Conservation (phyloP, 2,888 invertebrate species). For the Lycocerus yunnanus region DNA sequence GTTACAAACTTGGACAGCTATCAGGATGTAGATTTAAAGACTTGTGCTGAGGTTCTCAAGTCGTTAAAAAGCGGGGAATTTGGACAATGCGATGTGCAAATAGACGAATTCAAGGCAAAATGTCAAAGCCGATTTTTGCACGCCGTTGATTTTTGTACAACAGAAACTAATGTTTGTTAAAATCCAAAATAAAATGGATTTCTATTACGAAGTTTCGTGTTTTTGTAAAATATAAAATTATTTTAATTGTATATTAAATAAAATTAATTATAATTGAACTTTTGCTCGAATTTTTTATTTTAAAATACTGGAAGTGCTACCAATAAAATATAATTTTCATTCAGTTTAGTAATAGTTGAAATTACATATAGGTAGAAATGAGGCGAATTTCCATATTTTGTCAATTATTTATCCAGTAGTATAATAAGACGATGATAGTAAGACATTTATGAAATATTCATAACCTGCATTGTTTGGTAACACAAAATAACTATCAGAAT, state of each 20-base stretch:
- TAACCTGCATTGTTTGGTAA: neutral
- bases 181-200: slow-evolving; percentile 14
- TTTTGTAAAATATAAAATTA: slow-evolving; percentile 8
- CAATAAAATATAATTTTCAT: too few relatives aligned
- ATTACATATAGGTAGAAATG: too few relatives aligned
- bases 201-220: slow-evolving; percentile 14
- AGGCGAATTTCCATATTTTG: too few relatives aligned
- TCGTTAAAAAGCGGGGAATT: slow-evolving; percentile 80
- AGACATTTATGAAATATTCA: neutral
- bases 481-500: neutral
- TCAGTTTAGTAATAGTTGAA: too few relatives aligned
- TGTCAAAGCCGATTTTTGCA: slow-evolving; percentile 79
- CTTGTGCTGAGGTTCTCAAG: slow-evolving; percentile 79
- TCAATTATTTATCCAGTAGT: too few relatives aligned
- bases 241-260: slow-evolving; percentile 24
- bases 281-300: neutral
- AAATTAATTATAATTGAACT: neutral
- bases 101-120: slow-evolving; percentile 70
- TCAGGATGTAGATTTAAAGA: slow-evolving; percentile 62
- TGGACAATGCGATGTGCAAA: slow-evolving; percentile 71
- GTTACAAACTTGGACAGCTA: slow-evolving; percentile 62
- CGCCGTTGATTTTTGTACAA: slow-evolving; percentile 71
- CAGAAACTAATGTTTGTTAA: slow-evolving; percentile 43
- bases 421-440: too few relatives aligned
- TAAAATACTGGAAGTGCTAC: too few relatives aligned